A percentile compares a stretch with the other conserved stretches of the same genome.
Conservation (phyloP, 1,140 invertebrate species). For the Brachionus rotundiformis region DNA sequence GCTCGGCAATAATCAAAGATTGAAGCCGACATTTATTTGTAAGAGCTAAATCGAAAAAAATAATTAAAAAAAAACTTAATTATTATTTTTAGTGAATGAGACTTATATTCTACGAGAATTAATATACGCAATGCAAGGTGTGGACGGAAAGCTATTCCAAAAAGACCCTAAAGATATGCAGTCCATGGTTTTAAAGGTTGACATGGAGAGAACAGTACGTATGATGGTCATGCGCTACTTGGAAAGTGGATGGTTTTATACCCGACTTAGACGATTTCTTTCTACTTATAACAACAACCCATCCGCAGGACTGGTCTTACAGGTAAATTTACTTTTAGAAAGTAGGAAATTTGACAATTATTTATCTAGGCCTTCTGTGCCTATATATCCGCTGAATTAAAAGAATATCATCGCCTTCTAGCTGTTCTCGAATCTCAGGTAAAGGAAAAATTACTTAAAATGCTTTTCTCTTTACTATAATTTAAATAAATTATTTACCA, state of each 20-base stretch:
- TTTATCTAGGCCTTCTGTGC: conserved; percentile 73
- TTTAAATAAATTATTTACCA: too few relatives aligned
- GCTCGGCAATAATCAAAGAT: not conserved
- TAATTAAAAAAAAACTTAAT: not conserved
- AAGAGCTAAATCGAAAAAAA: not conserved
- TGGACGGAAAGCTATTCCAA: conserved; percentile 49
- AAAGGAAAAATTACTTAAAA: too few relatives aligned
- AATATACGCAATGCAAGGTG: conserved; percentile 31
- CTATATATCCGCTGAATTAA: conserved; percentile 79
- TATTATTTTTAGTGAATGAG: conserved; percentile 23
- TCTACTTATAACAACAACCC: conserved; percentile 65
- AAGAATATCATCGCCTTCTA: conserved; percentile 81
- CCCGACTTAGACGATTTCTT: conserved; percentile 73
- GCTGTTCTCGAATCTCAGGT: conserved; percentile 82
- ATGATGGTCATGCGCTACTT: conserved; percentile 24
- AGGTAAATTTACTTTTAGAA: conserved; percentile 66
- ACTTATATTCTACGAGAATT: conserved; percentile 43
- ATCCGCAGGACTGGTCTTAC: conserved; percentile 74
- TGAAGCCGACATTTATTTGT: conserved; percentile 37
- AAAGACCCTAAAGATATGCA: conserved; percentile 49
- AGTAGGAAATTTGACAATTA: too few relatives aligned
- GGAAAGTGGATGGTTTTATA: conserved; percentile 83
- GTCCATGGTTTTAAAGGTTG: conserved; percentile 27
- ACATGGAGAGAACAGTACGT: conserved; percentile 16
- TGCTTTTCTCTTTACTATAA: too few relatives aligned